Conservation (phyloP, 2,797 vertebrate species). For the Acrossocheilus fasciatus region DNA sequence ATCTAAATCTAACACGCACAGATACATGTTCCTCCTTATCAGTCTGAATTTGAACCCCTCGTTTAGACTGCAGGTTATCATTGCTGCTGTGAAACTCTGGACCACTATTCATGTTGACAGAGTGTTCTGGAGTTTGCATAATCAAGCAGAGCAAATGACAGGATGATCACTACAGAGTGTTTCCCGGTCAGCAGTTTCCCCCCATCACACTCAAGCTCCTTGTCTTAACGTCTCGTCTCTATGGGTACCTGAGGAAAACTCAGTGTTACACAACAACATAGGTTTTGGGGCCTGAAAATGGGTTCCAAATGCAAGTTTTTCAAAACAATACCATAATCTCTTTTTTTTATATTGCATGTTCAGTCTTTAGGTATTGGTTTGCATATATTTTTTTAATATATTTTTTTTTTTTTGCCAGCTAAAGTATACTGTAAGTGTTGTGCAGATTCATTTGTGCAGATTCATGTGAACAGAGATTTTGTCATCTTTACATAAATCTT, state of each 20-base stretch:
- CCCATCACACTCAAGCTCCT: conserved; percentile 57
- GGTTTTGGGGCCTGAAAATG: too few relatives aligned
- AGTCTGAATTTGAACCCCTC: neutral
- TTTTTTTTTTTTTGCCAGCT: too few relatives aligned
- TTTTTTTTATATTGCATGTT: too few relatives aligned
- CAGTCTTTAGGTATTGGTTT: too few relatives aligned
- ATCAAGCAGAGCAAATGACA: conserved; percentile 60
- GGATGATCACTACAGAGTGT: conserved; percentile 47
- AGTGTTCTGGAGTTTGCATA: conserved; percentile 57
- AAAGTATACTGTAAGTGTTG: too few relatives aligned
- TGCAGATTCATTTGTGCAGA: too few relatives aligned
- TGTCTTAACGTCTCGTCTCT: conserved; percentile 45
- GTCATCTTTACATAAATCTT: too few relatives aligned
- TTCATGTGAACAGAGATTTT: too few relatives aligned
- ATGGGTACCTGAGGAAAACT: neutral
- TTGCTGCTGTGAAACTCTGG: conserved; percentile 45
- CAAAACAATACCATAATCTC: too few relatives aligned
- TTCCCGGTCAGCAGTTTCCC: conserved; percentile 54
- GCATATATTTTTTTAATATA: too few relatives aligned
- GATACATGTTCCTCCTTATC: neutral
- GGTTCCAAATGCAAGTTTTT: too few relatives aligned
- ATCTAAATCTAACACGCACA: neutral
- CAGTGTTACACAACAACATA: too few relatives aligned
- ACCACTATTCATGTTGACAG: conserved; percentile 54
- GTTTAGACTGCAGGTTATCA: conserved; percentile 30